These are phyloP conservation scores for Antechinus stuartii DNA, from an alignment of 2,113 vertebrate species.

Conservation along the genomic window DNA sequence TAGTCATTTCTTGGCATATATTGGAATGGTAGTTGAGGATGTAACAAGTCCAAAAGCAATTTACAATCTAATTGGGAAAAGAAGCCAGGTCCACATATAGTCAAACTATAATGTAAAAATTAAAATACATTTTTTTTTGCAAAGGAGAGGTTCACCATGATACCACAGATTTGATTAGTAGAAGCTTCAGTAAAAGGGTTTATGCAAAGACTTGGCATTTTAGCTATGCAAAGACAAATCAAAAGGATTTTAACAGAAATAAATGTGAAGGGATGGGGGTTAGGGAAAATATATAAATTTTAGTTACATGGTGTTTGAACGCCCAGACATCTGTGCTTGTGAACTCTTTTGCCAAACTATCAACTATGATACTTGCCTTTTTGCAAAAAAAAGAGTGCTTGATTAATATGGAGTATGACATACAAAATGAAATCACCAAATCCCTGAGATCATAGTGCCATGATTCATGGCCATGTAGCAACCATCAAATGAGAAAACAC, in stretches of 20 bases:
- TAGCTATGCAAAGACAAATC: not conserved
- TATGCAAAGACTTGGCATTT: not conserved
- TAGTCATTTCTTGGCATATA: not conserved
- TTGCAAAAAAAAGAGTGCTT: not conserved
- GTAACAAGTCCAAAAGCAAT: not conserved
- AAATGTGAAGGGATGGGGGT: not conserved
- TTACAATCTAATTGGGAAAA: not conserved
- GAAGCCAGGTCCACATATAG: not conserved
- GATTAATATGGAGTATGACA: not conserved
- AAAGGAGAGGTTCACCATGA: not conserved
- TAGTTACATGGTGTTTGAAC: not conserved
- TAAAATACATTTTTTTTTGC: not conserved
- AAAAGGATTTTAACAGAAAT: not conserved
- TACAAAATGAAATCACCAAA: not conserved
- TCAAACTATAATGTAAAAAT: not conserved
- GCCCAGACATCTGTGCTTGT: not conserved
- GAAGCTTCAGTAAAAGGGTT: not conserved
- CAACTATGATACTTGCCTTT: not conserved
- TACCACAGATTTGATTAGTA: not conserved
- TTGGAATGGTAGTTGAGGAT: not conserved
- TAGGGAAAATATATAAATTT: not conserved
- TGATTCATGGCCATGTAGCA: not conserved
- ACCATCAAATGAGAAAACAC: not conserved
- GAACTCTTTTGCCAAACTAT: not conserved
- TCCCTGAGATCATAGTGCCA: not conserved